These are phyloP conservation scores for Notospermus geniculatus DNA, from an alignment of 1,140 invertebrate species.

Conservation along the genomic window DNA sequence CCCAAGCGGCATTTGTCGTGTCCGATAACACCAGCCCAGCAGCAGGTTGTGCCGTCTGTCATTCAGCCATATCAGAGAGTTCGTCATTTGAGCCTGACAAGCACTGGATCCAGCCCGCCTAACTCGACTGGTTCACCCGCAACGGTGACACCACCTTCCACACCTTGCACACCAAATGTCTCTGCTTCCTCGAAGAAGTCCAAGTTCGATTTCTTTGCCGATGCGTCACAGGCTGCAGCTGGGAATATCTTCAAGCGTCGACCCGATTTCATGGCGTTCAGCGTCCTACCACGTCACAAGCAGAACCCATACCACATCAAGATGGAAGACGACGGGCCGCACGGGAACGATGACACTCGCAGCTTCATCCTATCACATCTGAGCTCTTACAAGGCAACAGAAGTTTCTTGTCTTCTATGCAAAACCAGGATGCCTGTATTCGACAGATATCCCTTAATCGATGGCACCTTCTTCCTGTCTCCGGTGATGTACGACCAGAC, in stretches of 20 bases:
- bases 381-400: constrained; percentile 39
- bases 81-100: constrained; percentile 38
- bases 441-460: constrained; percentile 93
- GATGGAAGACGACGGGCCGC: constrained; percentile 96
- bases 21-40: constrained; percentile 49
- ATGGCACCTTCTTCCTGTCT: constrained; percentile 95
- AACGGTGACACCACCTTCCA: constrained; percentile 23
- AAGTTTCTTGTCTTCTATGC: constrained; percentile 70
- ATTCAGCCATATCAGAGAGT: constrained; percentile 21
- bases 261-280: constrained; percentile 92
- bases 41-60: constrained; percentile 67
- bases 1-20: constrained; percentile 23
- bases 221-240: constrained; percentile 51
- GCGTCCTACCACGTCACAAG: constrained; percentile 86
- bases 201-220: constrained; percentile 77
- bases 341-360: constrained; percentile 92
- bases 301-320: constrained; percentile 79
- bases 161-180: constrained; percentile 29
- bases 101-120: constrained; percentile 41
- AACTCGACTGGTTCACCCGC: constrained; percentile 29
- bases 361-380: constrained; percentile 50
- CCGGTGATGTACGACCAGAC: constrained; percentile 59
- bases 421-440: constrained; percentile 85
- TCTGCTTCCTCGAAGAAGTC: constrained; percentile 62
- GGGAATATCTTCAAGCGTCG: constrained; percentile 64